Percentiles rank a stretch among this genome's conserved stretches.
phyloP scores from a whole-genome alignment of 2,113 vertebrate species.

The Lasiurus borealis region DNA sequence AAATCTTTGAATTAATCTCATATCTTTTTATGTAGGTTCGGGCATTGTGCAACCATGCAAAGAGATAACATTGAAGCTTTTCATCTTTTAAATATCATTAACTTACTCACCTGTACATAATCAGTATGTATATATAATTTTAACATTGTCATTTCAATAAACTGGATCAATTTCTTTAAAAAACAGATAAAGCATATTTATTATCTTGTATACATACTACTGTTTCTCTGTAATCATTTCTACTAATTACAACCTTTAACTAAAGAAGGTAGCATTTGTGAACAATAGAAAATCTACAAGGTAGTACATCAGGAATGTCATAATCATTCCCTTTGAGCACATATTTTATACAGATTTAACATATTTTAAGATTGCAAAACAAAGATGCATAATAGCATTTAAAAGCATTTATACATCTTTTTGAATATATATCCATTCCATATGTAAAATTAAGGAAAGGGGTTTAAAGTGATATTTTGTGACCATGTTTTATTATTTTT shows the following conservation, averaged over 20 bases:
- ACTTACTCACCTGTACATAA: neutral
- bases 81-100: conserved; percentile 18
- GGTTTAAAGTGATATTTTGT: neutral
- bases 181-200: neutral
- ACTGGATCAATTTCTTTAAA: neutral
- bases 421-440: neutral
- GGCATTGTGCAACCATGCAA: neutral
- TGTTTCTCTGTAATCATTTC: conserved; percentile 28
- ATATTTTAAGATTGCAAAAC: neutral
- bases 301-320: neutral
- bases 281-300: neutral
- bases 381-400: neutral
- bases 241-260: conserved; percentile 31
- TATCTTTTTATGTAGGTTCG: neutral
- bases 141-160: neutral
- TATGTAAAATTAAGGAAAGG: neutral
- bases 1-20: neutral
- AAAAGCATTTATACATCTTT: neutral
- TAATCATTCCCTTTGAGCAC: neutral
- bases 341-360: neutral
- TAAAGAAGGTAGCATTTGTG: neutral
- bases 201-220: neutral
- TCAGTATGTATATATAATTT: neutral
- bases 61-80: neutral
- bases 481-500: neutral